Base-by-base conservation (phyloP, 53 echinoderm and acorn worm genomes). In the Glandiceps talaboti region DNA sequence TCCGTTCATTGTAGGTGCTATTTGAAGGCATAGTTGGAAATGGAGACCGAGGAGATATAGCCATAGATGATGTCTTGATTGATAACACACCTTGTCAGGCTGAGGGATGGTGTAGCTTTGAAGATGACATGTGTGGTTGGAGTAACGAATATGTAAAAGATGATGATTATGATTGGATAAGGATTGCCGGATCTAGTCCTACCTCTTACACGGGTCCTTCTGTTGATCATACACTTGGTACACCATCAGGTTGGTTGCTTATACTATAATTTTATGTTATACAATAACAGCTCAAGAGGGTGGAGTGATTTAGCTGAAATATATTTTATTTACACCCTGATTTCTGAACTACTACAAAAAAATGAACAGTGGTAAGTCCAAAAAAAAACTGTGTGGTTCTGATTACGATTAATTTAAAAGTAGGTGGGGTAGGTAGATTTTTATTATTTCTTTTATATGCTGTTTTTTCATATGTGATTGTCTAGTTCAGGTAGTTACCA, bases 111-210 rank as follows among this genome's bases (percentile, higher is more conserved):
- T 90, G 92, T 80, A 80, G 91, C 87, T 94, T 94, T 86, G 92
- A 92, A 74, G 79, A 79, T 26, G 94, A 86, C 83, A 84, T 86
- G 74, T 92, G 94, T 25, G 83, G 91, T 29, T 94, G 86, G 32
- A 84, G 84, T 1, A 96, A 96, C 76, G 89, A 96, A 82, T 32
- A 79, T 27, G 90, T 82, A 14, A 27, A 25, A 27, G 87, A 92
- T 73, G 96, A 96, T 45, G 87, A 92, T 28, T 95, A 92, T 86
- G 96, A 96, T 84, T 96, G 92, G 92, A 73, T 96, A 64, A 89
- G 96, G 75, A 90, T 76, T 30, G 77, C 85, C 0, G 83, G 88
- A 10, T 88, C 85, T 14, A 96, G 92, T 27, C 90, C 90, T 14
- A 93, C 88, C 80, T 83, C 82, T 33, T 79, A 88, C 26, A 96